phyloP scores from a whole-genome alignment of 2,888 invertebrate genomes.

The Ornithoptera alexandrae region DNA sequence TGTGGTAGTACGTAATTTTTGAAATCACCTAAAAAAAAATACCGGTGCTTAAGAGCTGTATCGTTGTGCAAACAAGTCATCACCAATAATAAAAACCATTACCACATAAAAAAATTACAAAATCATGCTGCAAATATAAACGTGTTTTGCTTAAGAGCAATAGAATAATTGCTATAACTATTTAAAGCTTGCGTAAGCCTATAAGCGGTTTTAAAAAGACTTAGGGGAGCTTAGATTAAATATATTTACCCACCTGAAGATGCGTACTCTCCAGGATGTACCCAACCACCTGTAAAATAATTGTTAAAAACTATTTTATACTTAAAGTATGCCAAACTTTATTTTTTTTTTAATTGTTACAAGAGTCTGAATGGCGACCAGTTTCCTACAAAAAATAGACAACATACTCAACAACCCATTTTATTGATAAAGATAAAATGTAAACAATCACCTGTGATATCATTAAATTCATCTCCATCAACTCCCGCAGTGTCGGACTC shows the following conservation, averaged over 20 bases:
- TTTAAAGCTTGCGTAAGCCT: neutral
- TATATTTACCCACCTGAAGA: conserved; percentile 90
- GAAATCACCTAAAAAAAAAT: neutral
- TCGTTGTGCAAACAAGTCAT: conserved; percentile 6
- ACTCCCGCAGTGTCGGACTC: conserved; percentile 92
- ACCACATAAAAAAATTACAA: conserved; percentile 17
- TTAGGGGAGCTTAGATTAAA: conserved; percentile 13
- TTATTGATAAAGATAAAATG: neutral
- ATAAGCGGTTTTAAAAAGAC: neutral
- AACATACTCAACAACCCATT: neutral
- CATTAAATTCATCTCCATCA: conserved; percentile 87
- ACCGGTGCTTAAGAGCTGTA: neutral
- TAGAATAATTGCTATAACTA: conserved; percentile 13
- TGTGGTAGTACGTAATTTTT: neutral
- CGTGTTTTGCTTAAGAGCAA: conserved; percentile 7
- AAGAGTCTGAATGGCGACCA: neutral
- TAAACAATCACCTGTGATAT: conserved; percentile 90
- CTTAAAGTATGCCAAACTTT: neutral
- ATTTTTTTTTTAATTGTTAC: neutral
- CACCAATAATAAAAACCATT: conserved; percentile 16
- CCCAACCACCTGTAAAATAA: conserved; percentile 89
- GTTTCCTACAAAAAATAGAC: neutral
- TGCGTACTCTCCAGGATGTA: conserved; percentile 99
- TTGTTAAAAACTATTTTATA: neutral
- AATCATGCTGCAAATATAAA: conserved; percentile 9